Base-by-base conservation (phyloP, 2,888 invertebrate genomes). In the Salticus scenicus region DNA sequence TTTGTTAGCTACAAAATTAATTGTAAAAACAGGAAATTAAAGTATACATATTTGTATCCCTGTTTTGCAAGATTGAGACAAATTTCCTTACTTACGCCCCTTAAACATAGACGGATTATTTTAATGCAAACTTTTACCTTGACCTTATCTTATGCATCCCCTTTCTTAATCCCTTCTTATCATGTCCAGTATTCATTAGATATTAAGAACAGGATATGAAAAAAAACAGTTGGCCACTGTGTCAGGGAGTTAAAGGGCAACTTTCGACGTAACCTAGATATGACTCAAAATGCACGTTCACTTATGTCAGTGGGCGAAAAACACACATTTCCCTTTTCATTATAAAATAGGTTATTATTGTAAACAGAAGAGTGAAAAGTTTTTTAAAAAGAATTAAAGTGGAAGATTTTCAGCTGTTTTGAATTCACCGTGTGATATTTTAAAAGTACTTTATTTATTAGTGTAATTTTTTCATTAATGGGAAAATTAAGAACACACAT, bases 161-260 rank as follows among this genome's bases (percentile, higher is more conserved):
- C n/a, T n/a, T n/a, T n/a, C n/a, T 37, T 37, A 37, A 37, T 37
- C 37, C 10, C 37, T 37, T 37, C 37, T 37, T 7, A 37, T 10
- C 4, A 10, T 7, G 37, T 37, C 37, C 10, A 37, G 10, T 7
- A 37, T 10, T 10, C 37, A 7, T 7, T 10, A 37, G 37, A 57
- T 57, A 57, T 57, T 57, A 57, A 57, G 57, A 57, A 57, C 57
- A 57, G 57, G 57, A 57, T 57, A 57, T 24, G 24, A 24, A n/a
- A n/a, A n/a, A n/a, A 57, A 17, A 12, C 4, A 57, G 57, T 57
- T 47, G 17, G 24, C 57, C 24, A n/a, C 5, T 57, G 12, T 24
- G 24, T 57, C 24, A 57, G 57, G 57, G 47, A 17, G 57, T n/a
- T 24, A 24, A 12, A 57, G 57, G 57, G 57, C 24, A 57, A 24